These are phyloP conservation scores for Limnephilus marmoratus DNA, from an alignment of 2,888 invertebrate species.

Conservation along the genomic window DNA sequence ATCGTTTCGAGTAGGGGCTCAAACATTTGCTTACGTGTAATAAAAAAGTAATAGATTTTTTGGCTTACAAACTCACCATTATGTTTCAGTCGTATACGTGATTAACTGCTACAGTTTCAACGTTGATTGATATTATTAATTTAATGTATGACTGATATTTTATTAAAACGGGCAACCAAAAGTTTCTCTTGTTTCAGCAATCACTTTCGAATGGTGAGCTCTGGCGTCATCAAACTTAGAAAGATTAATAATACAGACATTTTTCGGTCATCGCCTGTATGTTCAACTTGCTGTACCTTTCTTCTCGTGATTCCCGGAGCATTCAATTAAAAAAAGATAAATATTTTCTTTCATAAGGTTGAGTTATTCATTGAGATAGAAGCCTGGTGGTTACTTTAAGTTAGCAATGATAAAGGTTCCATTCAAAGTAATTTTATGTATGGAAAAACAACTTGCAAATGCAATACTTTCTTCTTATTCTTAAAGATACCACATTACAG, in stretches of 20 bases:
- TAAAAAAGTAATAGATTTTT: slow-evolving; percentile 4
- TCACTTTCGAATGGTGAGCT: not conserved
- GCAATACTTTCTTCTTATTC: no score
- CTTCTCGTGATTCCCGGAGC: not conserved
- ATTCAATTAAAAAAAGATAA: no score
- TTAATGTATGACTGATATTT: not conserved
- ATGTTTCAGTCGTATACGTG: not conserved
- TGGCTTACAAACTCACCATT: not conserved
- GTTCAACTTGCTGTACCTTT: no score
- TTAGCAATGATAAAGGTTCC: no score
- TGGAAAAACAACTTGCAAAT: no score
- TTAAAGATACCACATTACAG: no score
- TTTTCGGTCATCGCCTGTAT: not conserved
- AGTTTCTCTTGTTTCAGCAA: not conserved
- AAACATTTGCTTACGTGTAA: slow-evolving; percentile 10
- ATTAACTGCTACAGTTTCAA: not conserved
- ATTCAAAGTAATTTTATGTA: no score
- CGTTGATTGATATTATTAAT: not conserved
- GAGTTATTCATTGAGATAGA: no score
- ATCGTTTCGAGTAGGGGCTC: slow-evolving; percentile 23
- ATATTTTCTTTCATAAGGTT: no score
- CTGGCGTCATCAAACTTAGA: not conserved
- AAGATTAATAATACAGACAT: no score
- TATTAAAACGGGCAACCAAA: not conserved
- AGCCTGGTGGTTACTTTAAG: no score